These are phyloP conservation scores for Pygoscelis antarcticus DNA, from an alignment of 2,113 vertebrate species.

Conservation along the genomic window DNA sequence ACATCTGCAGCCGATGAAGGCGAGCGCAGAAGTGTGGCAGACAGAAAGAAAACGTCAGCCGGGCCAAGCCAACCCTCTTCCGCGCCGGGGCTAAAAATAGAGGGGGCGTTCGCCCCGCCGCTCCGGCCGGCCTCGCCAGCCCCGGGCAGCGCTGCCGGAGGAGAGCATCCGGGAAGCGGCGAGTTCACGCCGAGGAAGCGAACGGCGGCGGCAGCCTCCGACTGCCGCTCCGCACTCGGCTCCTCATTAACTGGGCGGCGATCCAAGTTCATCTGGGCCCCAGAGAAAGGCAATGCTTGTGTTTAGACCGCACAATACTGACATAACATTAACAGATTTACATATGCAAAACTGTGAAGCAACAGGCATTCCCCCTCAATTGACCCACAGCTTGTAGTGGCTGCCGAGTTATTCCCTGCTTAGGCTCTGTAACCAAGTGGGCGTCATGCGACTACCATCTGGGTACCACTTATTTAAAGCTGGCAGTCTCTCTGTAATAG, in stretches of 20 bases:
- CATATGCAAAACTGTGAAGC: constrained; percentile 86
- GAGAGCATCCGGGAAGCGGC: constrained; percentile 61
- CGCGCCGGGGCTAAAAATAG: constrained; percentile 75
- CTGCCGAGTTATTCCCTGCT: constrained; percentile 87
- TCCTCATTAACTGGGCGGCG: constrained; percentile 81
- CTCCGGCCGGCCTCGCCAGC: constrained; percentile 48
- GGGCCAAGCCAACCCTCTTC: constrained; percentile 72
- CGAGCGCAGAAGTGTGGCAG: constrained; percentile 77
- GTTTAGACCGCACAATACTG: constrained; percentile 84
- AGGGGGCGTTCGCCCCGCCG: constrained; percentile 53
- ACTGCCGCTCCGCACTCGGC: constrained; percentile 65
- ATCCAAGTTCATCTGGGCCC: constrained; percentile 87
- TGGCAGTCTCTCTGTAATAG: constrained; percentile 91
- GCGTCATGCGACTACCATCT: constrained; percentile 93
- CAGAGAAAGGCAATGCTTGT: constrained; percentile 83
- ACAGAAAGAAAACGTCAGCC: constrained; percentile 54
- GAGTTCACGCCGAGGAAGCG: constrained; percentile 55
- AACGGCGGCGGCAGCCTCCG: constrained; percentile 70
- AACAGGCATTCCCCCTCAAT: constrained; percentile 89
- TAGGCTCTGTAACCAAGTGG: constrained; percentile 90
- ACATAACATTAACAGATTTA: constrained; percentile 90
- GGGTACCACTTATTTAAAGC: constrained; percentile 97
- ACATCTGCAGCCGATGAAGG: constrained; percentile 83
- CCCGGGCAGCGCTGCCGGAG: constrained; percentile 47
- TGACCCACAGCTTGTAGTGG: constrained; percentile 90